A percentile compares a stretch with the other conserved stretches of the same genome.
Conservation (phyloP, 2,888 invertebrate genomes). For the Acleris cristana region DNA sequence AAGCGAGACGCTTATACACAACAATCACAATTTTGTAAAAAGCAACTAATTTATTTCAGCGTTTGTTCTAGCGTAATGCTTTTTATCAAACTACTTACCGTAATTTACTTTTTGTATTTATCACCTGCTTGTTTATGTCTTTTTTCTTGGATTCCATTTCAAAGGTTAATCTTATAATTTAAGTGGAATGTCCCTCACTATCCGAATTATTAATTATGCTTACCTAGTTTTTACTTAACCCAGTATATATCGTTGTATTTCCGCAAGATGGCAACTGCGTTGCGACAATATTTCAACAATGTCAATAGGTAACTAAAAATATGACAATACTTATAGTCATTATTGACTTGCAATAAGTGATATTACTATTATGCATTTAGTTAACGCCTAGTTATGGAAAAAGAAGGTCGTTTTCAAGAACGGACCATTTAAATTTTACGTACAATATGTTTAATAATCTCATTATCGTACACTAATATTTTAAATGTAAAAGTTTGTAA, state of each 20-base stretch:
- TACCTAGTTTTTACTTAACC: slow-evolving; percentile 13
- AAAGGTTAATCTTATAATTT: slow-evolving; percentile 1
- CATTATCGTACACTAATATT: no score
- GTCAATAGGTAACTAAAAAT: slow-evolving; percentile 8
- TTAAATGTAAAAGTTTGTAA: no score
- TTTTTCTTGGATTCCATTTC: no score
- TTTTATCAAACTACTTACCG: no score
- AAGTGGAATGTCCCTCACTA: slow-evolving; percentile 1
- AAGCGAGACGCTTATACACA: no score
- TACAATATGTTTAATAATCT: no score
- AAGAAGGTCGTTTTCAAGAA: not conserved
- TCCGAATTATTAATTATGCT: slow-evolving; percentile 32
- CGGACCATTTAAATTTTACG: not conserved
- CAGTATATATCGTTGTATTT: slow-evolving; percentile 9
- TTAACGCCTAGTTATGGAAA: slow-evolving; percentile 20
- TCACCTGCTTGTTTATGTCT: no score
- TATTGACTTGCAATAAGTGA: slow-evolving; percentile 26
- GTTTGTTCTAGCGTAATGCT: no score
- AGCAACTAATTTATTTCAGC: no score
- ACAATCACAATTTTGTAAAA: no score
- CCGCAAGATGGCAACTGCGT: not conserved
- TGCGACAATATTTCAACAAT: not conserved
- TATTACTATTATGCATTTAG: slow-evolving; percentile 34
- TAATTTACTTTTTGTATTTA: no score
- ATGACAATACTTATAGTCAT: slow-evolving; percentile 21